Evolutionary conservation across 2,888 invertebrate species (phyloP).

Genomic region (Netelia inedita): DNA sequence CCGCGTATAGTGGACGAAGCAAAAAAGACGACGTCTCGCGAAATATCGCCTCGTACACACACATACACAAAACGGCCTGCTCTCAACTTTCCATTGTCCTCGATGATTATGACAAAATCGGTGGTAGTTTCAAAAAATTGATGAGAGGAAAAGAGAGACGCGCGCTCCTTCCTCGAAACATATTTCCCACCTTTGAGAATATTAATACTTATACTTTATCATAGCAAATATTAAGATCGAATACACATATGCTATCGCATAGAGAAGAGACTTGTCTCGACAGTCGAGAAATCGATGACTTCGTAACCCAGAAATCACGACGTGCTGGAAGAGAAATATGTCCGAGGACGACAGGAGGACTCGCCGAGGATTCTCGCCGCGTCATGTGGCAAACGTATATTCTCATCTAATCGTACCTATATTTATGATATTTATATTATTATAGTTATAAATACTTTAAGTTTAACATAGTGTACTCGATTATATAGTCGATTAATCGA

Average conservation of each 20-base stretch:
- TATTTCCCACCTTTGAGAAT: conserved; percentile 1
- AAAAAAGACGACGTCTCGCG: too few relatives aligned
- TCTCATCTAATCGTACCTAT: conserved; percentile 39
- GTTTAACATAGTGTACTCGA: not conserved
- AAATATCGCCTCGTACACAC: not conserved
- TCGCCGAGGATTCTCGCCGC: conserved; percentile 45
- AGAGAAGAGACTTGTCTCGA: conserved; percentile 32
- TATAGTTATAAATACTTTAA: not conserved
- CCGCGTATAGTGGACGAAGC: too few relatives aligned
- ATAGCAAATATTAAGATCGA: conserved; percentile 41
- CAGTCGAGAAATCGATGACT: conserved; percentile 70
- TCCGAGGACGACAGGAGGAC: conserved; percentile 40
- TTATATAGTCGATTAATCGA: conserved; percentile 50
- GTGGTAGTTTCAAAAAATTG: conserved; percentile 26
- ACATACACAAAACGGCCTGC: not conserved
- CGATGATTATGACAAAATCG: conserved; percentile 51
- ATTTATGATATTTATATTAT: conserved; percentile 21
- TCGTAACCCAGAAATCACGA: conserved; percentile 71
- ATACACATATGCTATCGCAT: conserved; percentile 4
- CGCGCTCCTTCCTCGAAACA: conserved; percentile 25
- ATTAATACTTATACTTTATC: not conserved
- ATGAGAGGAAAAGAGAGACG: conserved; percentile 7
- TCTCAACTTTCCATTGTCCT: conserved; percentile 65
- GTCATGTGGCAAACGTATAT: conserved; percentile 58
- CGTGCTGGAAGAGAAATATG: conserved; percentile 45